Conservation (phyloP, 2,888 invertebrate species). For the Patella depressa region DNA sequence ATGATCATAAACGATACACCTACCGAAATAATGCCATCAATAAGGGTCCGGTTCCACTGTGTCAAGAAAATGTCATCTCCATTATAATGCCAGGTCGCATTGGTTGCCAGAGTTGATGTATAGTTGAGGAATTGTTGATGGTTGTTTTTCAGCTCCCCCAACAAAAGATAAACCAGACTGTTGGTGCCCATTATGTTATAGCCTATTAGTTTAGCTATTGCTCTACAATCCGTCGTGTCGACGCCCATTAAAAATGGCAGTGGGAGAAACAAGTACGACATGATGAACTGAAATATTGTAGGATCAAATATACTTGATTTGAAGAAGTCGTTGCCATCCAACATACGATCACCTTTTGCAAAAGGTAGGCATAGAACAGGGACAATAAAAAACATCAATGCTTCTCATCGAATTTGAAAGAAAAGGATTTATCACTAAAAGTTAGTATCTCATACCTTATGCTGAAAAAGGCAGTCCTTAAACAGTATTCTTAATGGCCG, state of each 20-base stretch:
- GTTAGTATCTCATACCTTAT: no score
- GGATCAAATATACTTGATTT: not conserved
- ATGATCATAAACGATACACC: not conserved
- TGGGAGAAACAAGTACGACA: slow-evolving; percentile 3
- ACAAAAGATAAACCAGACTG: not conserved
- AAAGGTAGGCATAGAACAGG: no score
- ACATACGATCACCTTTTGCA: no score
- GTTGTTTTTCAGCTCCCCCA: slow-evolving; percentile 14
- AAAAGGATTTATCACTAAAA: no score
- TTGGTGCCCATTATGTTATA: slow-evolving; percentile 15
- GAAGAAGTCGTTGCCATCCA: not conserved
- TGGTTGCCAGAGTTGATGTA: not conserved
- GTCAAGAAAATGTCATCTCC: not conserved
- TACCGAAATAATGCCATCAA: not conserved
- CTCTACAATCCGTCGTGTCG: slow-evolving; percentile 8
- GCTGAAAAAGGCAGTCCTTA: no score
- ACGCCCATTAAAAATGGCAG: slow-evolving; percentile 11
- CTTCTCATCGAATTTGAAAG: no score
- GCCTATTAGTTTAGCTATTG: slow-evolving; percentile 11
- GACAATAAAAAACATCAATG: no score
- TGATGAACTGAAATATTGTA: not conserved
- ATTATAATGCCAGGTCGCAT: not conserved
- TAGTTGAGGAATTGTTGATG: not conserved
- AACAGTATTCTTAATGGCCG: no score
- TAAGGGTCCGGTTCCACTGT: not conserved